These are phyloP conservation scores for Pecten maximus DNA, from an alignment of 2,888 invertebrate species.

Conservation along the genomic window DNA sequence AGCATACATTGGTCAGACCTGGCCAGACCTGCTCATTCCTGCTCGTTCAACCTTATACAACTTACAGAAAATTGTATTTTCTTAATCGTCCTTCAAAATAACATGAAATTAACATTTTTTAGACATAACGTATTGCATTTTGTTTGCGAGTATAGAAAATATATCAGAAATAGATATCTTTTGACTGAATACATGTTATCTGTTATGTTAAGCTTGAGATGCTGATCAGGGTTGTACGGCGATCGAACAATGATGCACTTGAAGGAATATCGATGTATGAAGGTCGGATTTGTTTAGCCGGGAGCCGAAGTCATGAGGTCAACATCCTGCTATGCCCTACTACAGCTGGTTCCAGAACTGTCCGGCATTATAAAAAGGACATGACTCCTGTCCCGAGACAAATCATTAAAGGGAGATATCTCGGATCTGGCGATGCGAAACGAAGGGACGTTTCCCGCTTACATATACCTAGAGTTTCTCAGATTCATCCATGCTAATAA, in stretches of 20 bases:
- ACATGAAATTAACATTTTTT: neutral
- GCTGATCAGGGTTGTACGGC: neutral
- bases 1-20: neutral
- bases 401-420: neutral
- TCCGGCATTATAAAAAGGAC: neutral
- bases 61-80: neutral
- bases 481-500: neutral
- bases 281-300: conserved; percentile 35
- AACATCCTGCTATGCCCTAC: conserved; percentile 4
- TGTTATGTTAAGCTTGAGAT: neutral
- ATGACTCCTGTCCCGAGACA: neutral
- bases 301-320: neutral
- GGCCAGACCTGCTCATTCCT: neutral
- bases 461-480: neutral
- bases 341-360: neutral
- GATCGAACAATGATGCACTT: conserved; percentile 30
- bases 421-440: neutral
- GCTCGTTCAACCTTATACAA: neutral
- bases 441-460: neutral
- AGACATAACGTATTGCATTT: no score
- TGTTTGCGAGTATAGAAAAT: no score
- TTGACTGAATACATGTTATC: neutral
- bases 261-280: conserved; percentile 25
- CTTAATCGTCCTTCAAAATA: neutral
- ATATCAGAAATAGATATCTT: neutral